These are phyloP conservation scores for Dermolepida albohirtum DNA, from an alignment of 2,888 invertebrate species.

Conservation along the genomic window DNA sequence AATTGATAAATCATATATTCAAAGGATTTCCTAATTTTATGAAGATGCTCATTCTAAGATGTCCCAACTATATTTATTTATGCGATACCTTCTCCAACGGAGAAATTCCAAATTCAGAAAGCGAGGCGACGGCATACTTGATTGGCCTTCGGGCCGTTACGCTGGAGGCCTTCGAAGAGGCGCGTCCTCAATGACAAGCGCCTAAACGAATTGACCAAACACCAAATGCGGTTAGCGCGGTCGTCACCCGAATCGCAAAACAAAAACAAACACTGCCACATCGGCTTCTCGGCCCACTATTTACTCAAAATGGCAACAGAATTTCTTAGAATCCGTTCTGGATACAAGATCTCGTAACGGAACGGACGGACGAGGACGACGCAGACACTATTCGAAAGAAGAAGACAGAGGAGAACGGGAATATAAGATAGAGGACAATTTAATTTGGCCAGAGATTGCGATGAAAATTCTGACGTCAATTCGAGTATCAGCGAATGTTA, in stretches of 20 bases:
- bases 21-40: no score
- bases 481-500: slow-evolving; percentile 30
- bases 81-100: not conserved
- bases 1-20: no score
- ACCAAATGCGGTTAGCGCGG: slow-evolving; percentile 62
- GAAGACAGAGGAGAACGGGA: slow-evolving; percentile 15
- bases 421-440: slow-evolving; percentile 33
- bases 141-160: slow-evolving; percentile 52
- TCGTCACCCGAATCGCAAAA: slow-evolving; percentile 59
- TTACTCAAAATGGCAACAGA: slow-evolving; percentile 29
- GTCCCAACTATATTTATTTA: no score
- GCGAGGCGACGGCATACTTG: slow-evolving; percentile 51
- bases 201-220: slow-evolving; percentile 64
- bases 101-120: slow-evolving; percentile 52
- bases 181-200: slow-evolving; percentile 59
- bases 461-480: slow-evolving; percentile 36
- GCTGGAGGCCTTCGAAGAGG: slow-evolving; percentile 51
- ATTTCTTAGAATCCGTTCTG: slow-evolving; percentile 15
- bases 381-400: not conserved
- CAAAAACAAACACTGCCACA: slow-evolving; percentile 51
- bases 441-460: slow-evolving; percentile 35
- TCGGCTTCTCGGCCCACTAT: slow-evolving; percentile 10
- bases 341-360: not conserved
- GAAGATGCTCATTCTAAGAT: no score
- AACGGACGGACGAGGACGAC: not conserved